Base-by-base conservation (phyloP, 2,888 invertebrate genomes). In the Protophormia terraenovae region DNA sequence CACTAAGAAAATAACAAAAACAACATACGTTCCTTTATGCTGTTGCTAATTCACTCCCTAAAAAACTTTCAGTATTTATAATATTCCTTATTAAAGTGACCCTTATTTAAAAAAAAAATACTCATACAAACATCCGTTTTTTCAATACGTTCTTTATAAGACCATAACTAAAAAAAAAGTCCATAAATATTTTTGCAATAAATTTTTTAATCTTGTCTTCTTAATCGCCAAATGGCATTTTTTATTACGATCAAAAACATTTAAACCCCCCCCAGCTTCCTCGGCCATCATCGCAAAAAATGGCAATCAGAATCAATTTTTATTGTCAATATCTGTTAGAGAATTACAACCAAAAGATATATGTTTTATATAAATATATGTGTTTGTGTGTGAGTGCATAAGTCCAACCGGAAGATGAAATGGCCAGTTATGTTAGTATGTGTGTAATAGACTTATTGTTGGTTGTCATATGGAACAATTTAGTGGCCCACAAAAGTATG, bases 161-260 rank as follows among this genome's bases (percentile, higher is more conserved):
- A 60, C 6, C 8, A 50, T 16, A 66, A 29, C 4, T 55, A 60
- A 50, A 58, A 64, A 32, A 47, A 89, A 90, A 90, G 87, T 90
- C 91, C 90, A 92, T 93, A 93, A 92, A 93, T 93, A 93, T 92
- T 92, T 92, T 90, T 88, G 92, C 91, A 92, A 93, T 93, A 92
- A 93, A 93, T 93, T 93, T 93, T 93, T 93, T 93, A 93, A 93
- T 93, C 93, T 93, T 90, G 91, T 91, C 90, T 90, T 90, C 90
- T 91, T 92, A 92, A 93, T 93, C 93, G 91, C 90, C 92, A 92
- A 92, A 92, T 92, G 92, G 90, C 91, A 91, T 91, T 92, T 91
- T 90, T 91, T 91, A 90, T 90, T 88, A 88, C 88, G 87, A 76
- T 82, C 81, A 78, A 82, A 85, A 87, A 87, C 87, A 87, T 88